These are phyloP conservation scores for Mesembrinibis cayennensis DNA, from an alignment of 2,113 vertebrate species.

Conservation along the genomic window DNA sequence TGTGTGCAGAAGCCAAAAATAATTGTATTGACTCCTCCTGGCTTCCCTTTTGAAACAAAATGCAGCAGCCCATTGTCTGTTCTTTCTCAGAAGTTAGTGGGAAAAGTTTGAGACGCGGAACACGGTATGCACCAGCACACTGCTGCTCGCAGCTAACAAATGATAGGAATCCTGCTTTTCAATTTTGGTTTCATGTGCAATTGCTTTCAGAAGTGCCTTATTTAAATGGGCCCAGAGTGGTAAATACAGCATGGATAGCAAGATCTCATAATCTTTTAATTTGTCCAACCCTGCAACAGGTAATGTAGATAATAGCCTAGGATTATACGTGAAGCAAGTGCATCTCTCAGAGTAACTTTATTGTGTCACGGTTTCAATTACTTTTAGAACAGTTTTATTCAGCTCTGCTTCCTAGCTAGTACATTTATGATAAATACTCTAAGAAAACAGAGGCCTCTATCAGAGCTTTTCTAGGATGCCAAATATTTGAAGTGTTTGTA, in stretches of 20 bases:
- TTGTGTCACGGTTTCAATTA: conserved; percentile 6
- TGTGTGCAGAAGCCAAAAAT: conserved; percentile 5
- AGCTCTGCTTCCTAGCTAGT: conserved; percentile 14
- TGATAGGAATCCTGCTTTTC: not conserved
- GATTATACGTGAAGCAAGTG: not conserved
- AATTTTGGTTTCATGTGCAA: not conserved
- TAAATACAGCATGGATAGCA: conserved; percentile 33
- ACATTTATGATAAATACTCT: not conserved
- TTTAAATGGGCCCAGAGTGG: not conserved
- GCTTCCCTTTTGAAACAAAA: conserved; percentile 21
- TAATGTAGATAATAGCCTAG: not conserved
- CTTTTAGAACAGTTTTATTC: conserved; percentile 33
- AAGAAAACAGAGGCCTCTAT: not conserved
- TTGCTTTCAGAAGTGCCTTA: not conserved
- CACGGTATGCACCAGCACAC: not conserved
- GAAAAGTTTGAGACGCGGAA: not conserved
- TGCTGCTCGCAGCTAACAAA: not conserved
- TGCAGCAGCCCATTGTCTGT: not conserved
- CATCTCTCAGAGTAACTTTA: conserved; percentile 3
- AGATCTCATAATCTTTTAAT: conserved; percentile 42
- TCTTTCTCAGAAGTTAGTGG: conserved; percentile 1
- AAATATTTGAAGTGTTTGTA: conserved; percentile 1
- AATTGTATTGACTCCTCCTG: conserved; percentile 18
- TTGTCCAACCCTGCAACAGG: not conserved
- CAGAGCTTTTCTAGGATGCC: not conserved